Evolutionary conservation across 2,797 vertebrate genomes (phyloP), one percentile per base, ranked within the genome.

Genomic region (Microctenopoma stevenorrisi): DNA sequence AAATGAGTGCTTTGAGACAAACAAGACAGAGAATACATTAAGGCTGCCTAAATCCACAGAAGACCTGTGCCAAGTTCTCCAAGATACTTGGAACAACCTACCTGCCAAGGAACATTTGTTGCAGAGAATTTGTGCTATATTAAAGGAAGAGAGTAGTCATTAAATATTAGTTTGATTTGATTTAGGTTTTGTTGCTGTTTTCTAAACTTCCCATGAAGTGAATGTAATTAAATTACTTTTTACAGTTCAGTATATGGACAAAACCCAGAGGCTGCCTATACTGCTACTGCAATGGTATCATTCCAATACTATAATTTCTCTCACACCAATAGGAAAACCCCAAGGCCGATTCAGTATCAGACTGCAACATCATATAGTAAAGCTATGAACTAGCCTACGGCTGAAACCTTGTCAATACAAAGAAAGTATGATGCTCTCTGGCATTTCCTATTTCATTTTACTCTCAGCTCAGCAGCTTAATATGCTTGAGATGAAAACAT

Each of bases 331-430:
- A 74, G 72, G 67, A 84, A 87, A 72, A 77, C 64, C 74, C 74
- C 42, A 44, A 76, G 81, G 80, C 68, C 73, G 77, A 78, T 76
- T 64, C 58, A 54, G 57, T 60, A 67, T 74, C 74, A 55, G 44
- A 54, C 71, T 44, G 64, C 63, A 83, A 79, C 66, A 76, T 82
- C 56, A 67, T 64, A 74, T 35, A 78, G 66, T 58, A 68, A 64
- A 68, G 78, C 74, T 86, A 77, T 81, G 82, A 84, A 86, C 83
- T 67, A 81, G 72, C 78, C 81, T 63, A 73, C 55, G 18, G 18
- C 18, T 18, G 18, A 84, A 84, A 82, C 56, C 68, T 55, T 87
- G 84, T 89, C 89, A 84, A 89, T 88, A 83, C 79, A 88, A 89
- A 88, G 87, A 8, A 22, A 81, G 70, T 88, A 76, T 79, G 59